Evolutionary conservation across 2,888 invertebrate species (phyloP), one percentile per base, ranked within the genome.

Genomic region (Drosophila pegasa): DNA sequence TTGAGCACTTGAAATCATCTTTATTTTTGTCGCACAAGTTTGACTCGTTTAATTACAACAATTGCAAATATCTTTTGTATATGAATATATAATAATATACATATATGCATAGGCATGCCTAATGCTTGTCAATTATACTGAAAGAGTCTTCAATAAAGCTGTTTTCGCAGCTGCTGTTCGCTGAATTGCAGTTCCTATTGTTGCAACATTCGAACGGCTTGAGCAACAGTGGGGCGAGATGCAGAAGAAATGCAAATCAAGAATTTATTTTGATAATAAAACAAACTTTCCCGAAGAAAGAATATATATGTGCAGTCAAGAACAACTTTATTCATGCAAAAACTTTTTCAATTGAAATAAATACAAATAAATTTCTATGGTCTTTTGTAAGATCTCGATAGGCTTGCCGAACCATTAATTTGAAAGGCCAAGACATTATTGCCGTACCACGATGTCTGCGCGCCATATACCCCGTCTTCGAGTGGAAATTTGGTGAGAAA

Each of bases 401-500:
- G 12, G 9, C 41, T 47, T 2, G 41, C 8, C 4, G 68, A 70
- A 0, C 25, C 52, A 52, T 70, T 70, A 1, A 70, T 0, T 0
- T 57, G 2, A 2, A 6, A 4, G 1, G 38, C 1, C 7, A 29
- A 7, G 2, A 0, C 25, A 2, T 57, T 68, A 0, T 38, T 20
- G 0, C 0, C 7, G 35, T 37, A 68, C 61, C 62, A 79, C 12
- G n/a, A 51, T 8, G 76, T 56, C 0, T 66, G 71, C 4, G 75
- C 0, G 10, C 41, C 76, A 27, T 79, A 76, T 40, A 61, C 35
- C 1, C 76, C 76, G 2, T 35, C 18, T 0, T 76, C 76, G 0
- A 79, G 27, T 0, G 76, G 80, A 20, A 76, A 75, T 41, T 51
- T 54, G 0, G 43, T 8, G 0, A 75, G 0, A 20, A 76, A 9